Evolutionary conservation across 2,113 vertebrate species (phyloP), one percentile per base, ranked within the genome.

Genomic region (Phoxinus phoxinus): DNA sequence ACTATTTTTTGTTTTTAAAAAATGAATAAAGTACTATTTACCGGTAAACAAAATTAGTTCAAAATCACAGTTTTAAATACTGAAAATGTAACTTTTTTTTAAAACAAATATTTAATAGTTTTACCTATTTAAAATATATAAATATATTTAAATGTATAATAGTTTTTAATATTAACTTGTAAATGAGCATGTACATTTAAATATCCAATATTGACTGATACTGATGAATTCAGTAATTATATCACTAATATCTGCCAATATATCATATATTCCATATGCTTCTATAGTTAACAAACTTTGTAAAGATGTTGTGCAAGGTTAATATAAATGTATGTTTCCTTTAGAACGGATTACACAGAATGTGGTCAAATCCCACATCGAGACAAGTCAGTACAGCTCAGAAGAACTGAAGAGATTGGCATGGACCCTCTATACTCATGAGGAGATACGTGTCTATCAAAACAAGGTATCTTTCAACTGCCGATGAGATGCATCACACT

Each of bases 361-460:
- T 21, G 95, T 98, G 92, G 92, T 97, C 81, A 97, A 96, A 91
- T 97, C 97, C 0, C 96, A 98, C 83, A 90, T 96, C 48, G 97
- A 97, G 92, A 98, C 97, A 0, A 96, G 96, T 87, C 97, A 97
- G 90, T 97, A 97, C 93, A 95, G 94, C 0, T 90, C 92, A 0
- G 96, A 97, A 88, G 97, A 97, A 90, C 93, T 98, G 74, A 97
- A 96, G 91, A 94, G 93, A 86, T 91, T 97, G 84, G 94, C 92
- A 0, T 97, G 97, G 97, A 96, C 91, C 41, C 88, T 96, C 71
- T 96, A 98, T 84, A 93, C 92, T n/a, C 94, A 94, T 0, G 97
- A 98, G 71, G 97, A 97, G 90, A 94, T 95, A 4, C 95, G 95
- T 9, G 90, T 88, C 81, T 91, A 94, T 92, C 96, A 97, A 92